Conservation (phyloP, 2,888 invertebrate genomes). For the Amblyteles armatorius region DNA sequence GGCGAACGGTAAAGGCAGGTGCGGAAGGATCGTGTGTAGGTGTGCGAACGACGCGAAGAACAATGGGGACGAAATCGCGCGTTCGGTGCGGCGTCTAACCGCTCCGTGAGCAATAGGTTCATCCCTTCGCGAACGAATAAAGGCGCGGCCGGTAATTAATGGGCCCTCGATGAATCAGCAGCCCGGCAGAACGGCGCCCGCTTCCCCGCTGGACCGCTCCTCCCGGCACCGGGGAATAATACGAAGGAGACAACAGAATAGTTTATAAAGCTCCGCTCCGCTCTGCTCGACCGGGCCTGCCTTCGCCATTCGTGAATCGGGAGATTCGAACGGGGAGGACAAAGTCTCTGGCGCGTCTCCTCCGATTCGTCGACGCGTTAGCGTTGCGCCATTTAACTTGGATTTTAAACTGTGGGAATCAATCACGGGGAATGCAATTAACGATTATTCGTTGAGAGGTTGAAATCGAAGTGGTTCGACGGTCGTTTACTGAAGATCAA, state of each 20-base stretch:
- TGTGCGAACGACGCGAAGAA: conserved; percentile 84
- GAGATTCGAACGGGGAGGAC: conserved; percentile 35
- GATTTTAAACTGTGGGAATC: conserved; percentile 36
- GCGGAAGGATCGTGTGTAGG: conserved; percentile 74
- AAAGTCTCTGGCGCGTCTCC: conserved; percentile 40
- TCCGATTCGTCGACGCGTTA: conserved; percentile 43
- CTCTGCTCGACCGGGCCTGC: conserved; percentile 52
- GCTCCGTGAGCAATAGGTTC: conserved; percentile 84
- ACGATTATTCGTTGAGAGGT: background rate
- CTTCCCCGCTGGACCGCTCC: conserved; percentile 24
- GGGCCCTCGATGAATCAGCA: conserved; percentile 83
- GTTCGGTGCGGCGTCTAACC: conserved; percentile 81
- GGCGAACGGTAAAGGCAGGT: conserved; percentile 74
- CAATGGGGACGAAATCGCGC: conserved; percentile 82
- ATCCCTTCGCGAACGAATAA: conserved; percentile 84
- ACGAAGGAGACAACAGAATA: conserved; percentile 85
- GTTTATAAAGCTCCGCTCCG: conserved; percentile 81
- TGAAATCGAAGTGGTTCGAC: background rate
- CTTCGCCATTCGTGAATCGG: conserved; percentile 68
- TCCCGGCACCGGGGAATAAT: conserved; percentile 79
- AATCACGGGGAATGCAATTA: conserved; percentile 20
- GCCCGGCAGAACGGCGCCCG: conserved; percentile 57
- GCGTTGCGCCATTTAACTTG: conserved; percentile 53
- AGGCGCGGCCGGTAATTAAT: conserved; percentile 84
- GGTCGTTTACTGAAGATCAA: background rate